These are phyloP conservation scores for Clytia hemisphaerica DNA, from an alignment of 30 jellyfish, hydroid and myxozoan species.

Conservation along the genomic window DNA sequence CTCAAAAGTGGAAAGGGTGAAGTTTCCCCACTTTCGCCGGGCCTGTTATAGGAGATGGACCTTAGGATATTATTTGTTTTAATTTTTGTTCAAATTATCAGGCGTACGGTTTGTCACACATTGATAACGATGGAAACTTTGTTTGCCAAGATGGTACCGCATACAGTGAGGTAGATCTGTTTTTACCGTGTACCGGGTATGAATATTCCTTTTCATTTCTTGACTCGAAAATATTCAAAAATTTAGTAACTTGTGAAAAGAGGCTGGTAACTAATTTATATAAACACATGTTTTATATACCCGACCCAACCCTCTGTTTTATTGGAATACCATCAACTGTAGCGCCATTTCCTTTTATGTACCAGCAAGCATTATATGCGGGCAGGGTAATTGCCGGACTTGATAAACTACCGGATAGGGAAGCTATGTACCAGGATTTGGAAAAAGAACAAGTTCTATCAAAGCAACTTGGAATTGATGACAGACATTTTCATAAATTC, in stretches of 20 bases:
- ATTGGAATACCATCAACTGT: constrained; percentile 48
- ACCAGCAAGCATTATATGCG: constrained; percentile 52
- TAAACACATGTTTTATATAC: constrained; percentile 56
- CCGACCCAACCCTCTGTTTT: constrained; percentile 54
- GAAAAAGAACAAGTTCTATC: neutral
- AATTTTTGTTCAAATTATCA: too few relatives aligned
- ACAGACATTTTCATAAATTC: constrained; percentile 7
- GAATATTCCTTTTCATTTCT: too few relatives aligned
- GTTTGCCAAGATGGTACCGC: too few relatives aligned
- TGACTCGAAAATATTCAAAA: too few relatives aligned
- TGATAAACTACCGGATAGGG: constrained; percentile 31
- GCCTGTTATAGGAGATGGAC: too few relatives aligned
- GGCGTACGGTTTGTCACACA: too few relatives aligned
- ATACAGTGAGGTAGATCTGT: too few relatives aligned
- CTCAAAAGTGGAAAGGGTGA: too few relatives aligned
- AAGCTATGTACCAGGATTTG: constrained; percentile 40
- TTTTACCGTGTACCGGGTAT: too few relatives aligned
- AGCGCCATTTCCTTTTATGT: constrained; percentile 51
- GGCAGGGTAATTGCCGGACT: constrained; percentile 30
- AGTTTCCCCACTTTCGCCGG: too few relatives aligned
- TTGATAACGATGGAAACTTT: too few relatives aligned
- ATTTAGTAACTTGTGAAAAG: constrained; percentile 13
- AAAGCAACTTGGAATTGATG: neutral
- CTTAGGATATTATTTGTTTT: too few relatives aligned
- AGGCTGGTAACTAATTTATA: constrained; percentile 51